These are phyloP conservation scores for Lingula anatina DNA, from an alignment of 2,888 invertebrate species.

Conservation along the genomic window DNA sequence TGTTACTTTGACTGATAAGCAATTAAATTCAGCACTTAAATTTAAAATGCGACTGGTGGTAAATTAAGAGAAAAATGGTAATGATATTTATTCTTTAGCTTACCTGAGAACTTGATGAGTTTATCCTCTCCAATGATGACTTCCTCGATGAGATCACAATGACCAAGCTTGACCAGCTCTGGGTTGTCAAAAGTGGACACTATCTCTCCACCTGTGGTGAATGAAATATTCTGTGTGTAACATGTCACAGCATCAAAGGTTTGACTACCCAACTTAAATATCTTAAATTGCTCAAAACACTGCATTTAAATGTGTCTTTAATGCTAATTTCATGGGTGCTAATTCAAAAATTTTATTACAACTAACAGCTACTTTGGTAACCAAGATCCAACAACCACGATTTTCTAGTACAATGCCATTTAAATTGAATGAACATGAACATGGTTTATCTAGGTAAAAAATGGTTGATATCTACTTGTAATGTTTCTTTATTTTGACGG, in stretches of 20 bases:
- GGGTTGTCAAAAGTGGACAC: slow-evolving; percentile 97
- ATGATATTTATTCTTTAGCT: background rate
- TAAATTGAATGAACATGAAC: background rate
- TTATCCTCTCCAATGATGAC: slow-evolving; percentile 98
- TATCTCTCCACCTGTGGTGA: slow-evolving; percentile 80
- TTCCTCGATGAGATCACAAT: slow-evolving; percentile 93
- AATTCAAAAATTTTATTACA: no score
- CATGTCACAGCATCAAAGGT: background rate
- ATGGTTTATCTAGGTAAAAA: background rate
- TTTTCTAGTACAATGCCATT: no score
- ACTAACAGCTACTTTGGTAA: no score
- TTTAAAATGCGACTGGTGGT: no score
- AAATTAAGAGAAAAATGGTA: no score
- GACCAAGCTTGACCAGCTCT: slow-evolving; percentile 83
- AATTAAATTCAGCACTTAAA: no score
- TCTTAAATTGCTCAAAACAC: no score
- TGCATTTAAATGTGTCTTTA: no score
- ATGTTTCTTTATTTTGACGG: no score
- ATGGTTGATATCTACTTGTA: no score
- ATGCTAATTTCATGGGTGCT: background rate
- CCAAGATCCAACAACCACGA: no score
- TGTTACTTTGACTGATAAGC: no score
- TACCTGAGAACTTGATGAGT: slow-evolving; percentile 82
- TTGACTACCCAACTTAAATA: background rate
- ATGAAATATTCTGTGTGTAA: background rate